Conservation (phyloP, 1,140 invertebrate species). For the Pinna nobilis region DNA sequence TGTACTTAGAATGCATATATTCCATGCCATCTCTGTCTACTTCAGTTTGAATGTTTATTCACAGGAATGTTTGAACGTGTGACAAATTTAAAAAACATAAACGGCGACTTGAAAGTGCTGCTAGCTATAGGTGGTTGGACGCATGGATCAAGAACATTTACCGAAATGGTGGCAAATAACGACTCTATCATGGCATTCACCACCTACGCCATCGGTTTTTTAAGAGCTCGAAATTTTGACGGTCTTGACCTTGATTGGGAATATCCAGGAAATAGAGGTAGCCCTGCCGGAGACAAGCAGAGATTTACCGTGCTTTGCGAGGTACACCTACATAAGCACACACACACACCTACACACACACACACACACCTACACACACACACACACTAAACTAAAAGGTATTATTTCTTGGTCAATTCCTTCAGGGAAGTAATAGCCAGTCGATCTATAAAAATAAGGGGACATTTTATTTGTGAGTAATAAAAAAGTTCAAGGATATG, state of each 20-base stretch:
- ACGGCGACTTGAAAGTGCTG: conserved; percentile 93
- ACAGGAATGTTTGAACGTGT: too few species aligned
- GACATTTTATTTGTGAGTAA: too few species aligned
- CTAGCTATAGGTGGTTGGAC: conserved; percentile 98
- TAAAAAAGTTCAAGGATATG: too few species aligned
- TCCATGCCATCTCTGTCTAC: conserved; percentile 96
- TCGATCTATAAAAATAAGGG: too few species aligned
- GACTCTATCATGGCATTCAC: conserved; percentile 60
- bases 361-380: too few species aligned
- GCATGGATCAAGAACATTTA: conserved; percentile 88
- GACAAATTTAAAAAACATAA: too few species aligned
- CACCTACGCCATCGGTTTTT: conserved; percentile 84
- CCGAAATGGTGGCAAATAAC: conserved; percentile 61
- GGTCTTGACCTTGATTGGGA: conserved; percentile 98
- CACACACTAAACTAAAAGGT: background rate
- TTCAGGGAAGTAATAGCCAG: too few species aligned
- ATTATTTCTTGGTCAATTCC: too few species aligned
- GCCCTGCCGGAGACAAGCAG: conserved; percentile 90
- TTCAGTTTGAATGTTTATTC: too few species aligned
- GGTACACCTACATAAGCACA: too few species aligned
- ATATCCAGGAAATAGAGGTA: conserved; percentile 93
- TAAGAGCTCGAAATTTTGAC: conserved; percentile 94
- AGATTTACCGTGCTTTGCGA: conserved; percentile 92
- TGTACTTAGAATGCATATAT: conserved; percentile 86
- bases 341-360: too few species aligned